Conservation (phyloP, 2,888 invertebrate species). For the Incurvaria masculella region DNA sequence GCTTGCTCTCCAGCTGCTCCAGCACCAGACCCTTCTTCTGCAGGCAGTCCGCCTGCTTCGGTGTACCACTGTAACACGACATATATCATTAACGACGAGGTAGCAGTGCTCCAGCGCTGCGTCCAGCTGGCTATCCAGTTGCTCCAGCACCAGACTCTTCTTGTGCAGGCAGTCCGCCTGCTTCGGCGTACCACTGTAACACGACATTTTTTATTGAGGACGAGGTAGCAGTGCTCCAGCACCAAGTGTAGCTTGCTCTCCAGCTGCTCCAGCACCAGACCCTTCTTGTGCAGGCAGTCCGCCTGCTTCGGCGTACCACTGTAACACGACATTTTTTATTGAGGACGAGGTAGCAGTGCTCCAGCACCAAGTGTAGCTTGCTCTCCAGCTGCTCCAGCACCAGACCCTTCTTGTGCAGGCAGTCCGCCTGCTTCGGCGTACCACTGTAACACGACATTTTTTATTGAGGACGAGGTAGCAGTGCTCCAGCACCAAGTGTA, state of each 20-base stretch:
- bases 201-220: too few relatives aligned
- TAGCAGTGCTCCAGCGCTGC: slow-evolving; percentile 80
- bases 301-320: slow-evolving; percentile 85
- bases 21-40: slow-evolving; percentile 82
- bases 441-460: too few relatives aligned
- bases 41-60: slow-evolving; percentile 85
- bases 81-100: too few relatives aligned
- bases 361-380: slow-evolving; percentile 86
- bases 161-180: slow-evolving; percentile 86
- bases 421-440: slow-evolving; percentile 84
- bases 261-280: slow-evolving; percentile 79
- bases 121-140: slow-evolving; percentile 89
- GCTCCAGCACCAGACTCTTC: slow-evolving; percentile 81
- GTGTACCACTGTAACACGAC: slow-evolving; percentile 82
- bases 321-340: too few relatives aligned
- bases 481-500: slow-evolving; percentile 85
- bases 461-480: too few relatives aligned
- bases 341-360: too few relatives aligned
- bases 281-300: slow-evolving; percentile 86
- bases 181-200: slow-evolving; percentile 82
- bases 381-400: slow-evolving; percentile 86
- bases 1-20: slow-evolving; percentile 86
- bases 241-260: slow-evolving; percentile 91
- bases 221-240: slow-evolving; percentile 75
- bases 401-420: slow-evolving; percentile 80